phyloP scores from a whole-genome alignment of 2,113 vertebrate genomes.

The Lepisosteus oculatus region DNA sequence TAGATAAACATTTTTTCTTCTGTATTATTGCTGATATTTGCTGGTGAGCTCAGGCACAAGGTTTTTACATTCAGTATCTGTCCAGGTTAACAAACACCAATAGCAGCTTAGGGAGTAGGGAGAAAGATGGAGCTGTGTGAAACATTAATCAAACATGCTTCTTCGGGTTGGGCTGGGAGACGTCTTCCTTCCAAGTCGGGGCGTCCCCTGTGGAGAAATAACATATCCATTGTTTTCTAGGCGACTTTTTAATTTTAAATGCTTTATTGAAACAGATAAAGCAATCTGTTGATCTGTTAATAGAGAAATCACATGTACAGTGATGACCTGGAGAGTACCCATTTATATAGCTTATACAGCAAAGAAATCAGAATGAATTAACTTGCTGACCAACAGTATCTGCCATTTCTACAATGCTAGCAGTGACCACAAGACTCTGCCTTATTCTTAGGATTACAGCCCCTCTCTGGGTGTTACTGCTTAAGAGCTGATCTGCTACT shows the following conservation, averaged over 20 bases:
- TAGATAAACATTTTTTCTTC: no score
- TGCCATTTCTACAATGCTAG: no score
- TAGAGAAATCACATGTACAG: no score
- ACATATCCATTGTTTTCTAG: conserved; percentile 3
- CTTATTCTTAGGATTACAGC: no score
- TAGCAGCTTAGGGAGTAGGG: conserved; percentile 61
- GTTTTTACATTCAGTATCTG: conserved; percentile 74
- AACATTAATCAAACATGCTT: conserved; percentile 77
- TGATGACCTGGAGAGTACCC: background rate
- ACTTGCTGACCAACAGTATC: no score
- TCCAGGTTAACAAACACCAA: conserved; percentile 61
- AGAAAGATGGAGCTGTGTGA: conserved; percentile 36
- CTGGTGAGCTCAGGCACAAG: conserved; percentile 72
- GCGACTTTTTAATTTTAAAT: no score
- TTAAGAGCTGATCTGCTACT: no score
- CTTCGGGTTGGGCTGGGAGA: conserved; percentile 85
- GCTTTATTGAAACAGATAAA: no score
- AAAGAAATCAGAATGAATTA: background rate
- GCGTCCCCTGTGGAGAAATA: conserved; percentile 73
- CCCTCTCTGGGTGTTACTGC: no score
- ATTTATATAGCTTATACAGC: background rate
- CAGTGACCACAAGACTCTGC: no score
- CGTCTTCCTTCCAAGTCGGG: conserved; percentile 84
- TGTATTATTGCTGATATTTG: conserved; percentile 39
- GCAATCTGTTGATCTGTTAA: no score